A percentile compares a stretch with the other conserved stretches of the same genome.
These are phyloP conservation scores for Hemaris fuciformis DNA, from an alignment of 2,888 invertebrate species.

Conservation along the genomic window DNA sequence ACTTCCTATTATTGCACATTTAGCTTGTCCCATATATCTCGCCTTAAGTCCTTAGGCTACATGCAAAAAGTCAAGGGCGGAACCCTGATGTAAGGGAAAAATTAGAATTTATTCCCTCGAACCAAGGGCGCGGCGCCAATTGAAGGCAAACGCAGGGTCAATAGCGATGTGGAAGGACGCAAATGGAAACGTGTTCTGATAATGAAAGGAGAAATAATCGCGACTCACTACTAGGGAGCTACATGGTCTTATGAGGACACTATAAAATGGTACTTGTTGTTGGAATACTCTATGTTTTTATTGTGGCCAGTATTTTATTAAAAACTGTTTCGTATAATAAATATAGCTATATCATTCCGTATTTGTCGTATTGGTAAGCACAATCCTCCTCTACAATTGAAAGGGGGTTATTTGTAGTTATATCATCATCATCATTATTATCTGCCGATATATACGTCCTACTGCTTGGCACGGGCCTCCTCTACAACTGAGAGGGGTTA, in stretches of 20 bases:
- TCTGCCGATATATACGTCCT: too few species aligned
- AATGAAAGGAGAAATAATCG: neutral
- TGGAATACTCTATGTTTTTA: neutral
- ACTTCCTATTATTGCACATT: conserved; percentile 19
- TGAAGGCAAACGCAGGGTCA: conserved; percentile 4
- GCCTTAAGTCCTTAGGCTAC: conserved; percentile 24
- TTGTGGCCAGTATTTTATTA: neutral
- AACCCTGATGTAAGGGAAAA: conserved; percentile 28
- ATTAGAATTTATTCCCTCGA: conserved; percentile 17
- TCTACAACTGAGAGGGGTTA: too few species aligned
- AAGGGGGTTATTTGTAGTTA: too few species aligned
- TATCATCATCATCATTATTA: too few species aligned
- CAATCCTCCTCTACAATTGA: too few species aligned
- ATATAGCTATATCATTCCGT: too few species aligned
- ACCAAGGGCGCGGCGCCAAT: neutral
- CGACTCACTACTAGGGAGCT: neutral
- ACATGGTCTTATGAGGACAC: neutral
- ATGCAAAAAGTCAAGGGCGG: conserved; percentile 33
- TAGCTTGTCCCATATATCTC: conserved; percentile 23
- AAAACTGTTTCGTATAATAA: too few species aligned
- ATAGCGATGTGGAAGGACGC: neutral
- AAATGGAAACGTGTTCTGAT: neutral
- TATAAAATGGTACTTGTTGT: neutral
- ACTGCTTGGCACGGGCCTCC: too few species aligned
- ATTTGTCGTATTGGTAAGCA: too few species aligned